Conservation (phyloP, 2,797 vertebrate genomes). For the Cuniculus paca region DNA sequence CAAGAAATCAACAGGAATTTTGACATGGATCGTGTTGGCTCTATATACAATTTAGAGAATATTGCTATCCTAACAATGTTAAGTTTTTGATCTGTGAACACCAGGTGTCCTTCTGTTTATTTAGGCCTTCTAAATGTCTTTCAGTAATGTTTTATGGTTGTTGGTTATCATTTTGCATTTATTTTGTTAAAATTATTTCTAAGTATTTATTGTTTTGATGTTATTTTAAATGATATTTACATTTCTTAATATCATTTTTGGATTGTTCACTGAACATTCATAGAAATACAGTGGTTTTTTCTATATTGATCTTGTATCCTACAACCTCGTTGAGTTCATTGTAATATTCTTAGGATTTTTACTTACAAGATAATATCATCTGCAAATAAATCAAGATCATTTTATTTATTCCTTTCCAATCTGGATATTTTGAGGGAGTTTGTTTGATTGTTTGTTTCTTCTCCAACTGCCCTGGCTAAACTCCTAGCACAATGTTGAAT, state of each 20-base stretch:
- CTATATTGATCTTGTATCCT: neutral
- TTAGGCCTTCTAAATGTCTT: constrained; percentile 39
- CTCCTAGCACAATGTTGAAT: neutral
- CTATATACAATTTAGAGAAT: constrained; percentile 7
- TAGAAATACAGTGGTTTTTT: constrained; percentile 42
- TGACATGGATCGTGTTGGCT: neutral
- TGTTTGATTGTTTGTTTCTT: neutral
- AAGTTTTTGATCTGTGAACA: constrained; percentile 45
- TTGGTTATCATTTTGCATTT: neutral
- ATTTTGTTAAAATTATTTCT: constrained; percentile 11
- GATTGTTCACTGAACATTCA: neutral
- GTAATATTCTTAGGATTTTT: neutral
- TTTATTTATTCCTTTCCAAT: neutral
- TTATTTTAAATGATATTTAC: constrained; percentile 32
- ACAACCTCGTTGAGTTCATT: neutral
- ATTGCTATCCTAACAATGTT: constrained; percentile 22
- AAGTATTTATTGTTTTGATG: constrained; percentile 26
- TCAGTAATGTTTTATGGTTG: neutral
- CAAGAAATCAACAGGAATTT: neutral
- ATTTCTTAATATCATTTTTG: constrained; percentile 42
- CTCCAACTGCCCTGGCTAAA: neutral
- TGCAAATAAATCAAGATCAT: neutral
- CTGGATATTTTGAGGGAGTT: neutral
- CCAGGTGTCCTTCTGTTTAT: neutral
- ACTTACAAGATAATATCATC: neutral